A percentile compares a stretch with the other conserved stretches of the same genome.
Conservation (phyloP, 2,888 invertebrate species). For the Apamea anceps region DNA sequence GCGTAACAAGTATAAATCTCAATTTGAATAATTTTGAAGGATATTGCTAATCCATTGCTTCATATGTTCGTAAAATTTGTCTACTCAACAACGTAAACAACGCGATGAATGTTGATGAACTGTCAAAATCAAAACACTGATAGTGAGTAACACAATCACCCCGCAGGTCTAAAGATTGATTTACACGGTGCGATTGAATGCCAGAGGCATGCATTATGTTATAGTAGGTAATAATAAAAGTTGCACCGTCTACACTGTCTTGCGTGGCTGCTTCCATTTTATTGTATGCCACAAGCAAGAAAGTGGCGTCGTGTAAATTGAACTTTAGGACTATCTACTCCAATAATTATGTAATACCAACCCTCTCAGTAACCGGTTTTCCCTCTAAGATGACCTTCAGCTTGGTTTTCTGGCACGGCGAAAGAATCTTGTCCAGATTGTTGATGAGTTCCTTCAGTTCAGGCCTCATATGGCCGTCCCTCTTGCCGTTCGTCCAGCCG, state of each 20-base stretch:
- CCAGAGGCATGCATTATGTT: neutral
- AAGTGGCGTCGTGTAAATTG: neutral
- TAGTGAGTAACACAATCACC: too few species aligned
- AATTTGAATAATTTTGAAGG: too few species aligned
- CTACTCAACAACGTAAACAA: too few species aligned
- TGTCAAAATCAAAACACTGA: too few species aligned
- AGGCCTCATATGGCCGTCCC: constrained; percentile 79
- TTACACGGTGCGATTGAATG: neutral
- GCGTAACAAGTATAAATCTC: too few species aligned
- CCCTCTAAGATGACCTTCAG: constrained; percentile 88
- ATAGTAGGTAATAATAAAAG: neutral
- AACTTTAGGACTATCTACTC: neutral
- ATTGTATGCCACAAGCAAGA: neutral
- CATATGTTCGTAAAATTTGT: too few species aligned
- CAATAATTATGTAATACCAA: constrained; percentile 64
- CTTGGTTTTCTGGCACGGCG: constrained; percentile 88
- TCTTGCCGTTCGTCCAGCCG: constrained; percentile 94
- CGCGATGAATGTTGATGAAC: too few species aligned
- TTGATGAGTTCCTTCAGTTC: constrained; percentile 73
- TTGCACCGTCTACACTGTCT: neutral
- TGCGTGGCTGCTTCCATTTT: neutral
- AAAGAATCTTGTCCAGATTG: constrained; percentile 80
- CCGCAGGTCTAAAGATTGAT: neutral
- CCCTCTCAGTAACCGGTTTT: constrained; percentile 86
- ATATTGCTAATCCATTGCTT: too few species aligned